A percentile compares a stretch with the other conserved stretches of the same genome.
These are phyloP conservation scores for Scolopax bukidnonensis DNA, from an alignment of 2,797 vertebrate species.

Conservation along the genomic window DNA sequence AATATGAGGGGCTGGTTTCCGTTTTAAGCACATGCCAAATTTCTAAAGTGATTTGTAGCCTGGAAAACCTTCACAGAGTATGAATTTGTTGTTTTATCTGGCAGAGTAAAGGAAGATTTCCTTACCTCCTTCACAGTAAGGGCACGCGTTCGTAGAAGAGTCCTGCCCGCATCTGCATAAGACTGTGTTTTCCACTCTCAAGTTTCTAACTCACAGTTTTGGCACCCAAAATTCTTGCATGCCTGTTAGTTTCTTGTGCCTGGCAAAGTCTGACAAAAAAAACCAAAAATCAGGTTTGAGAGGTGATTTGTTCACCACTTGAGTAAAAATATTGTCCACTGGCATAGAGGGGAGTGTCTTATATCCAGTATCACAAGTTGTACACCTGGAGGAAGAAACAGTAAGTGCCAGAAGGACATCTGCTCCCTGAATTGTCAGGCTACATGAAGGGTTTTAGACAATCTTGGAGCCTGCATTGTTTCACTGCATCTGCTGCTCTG, in stretches of 20 bases:
- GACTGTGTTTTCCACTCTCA: not conserved
- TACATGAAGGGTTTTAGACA: not conserved
- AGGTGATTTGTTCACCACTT: not conserved
- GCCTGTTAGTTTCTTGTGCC: not conserved
- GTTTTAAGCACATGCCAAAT: not conserved
- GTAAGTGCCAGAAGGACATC: not conserved
- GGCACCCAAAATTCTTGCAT: not conserved
- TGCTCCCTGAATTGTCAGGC: not conserved
- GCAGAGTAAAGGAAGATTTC: not conserved
- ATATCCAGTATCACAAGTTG: not conserved
- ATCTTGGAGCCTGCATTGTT: not conserved
- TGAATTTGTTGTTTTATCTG: slow-evolving; percentile 19
- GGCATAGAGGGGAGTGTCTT: not conserved
- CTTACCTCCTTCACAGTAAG: not conserved
- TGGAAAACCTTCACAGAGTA: not conserved
- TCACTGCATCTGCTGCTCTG: not conserved
- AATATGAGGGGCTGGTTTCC: not conserved
- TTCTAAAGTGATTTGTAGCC: not conserved
- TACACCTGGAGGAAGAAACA: not conserved
- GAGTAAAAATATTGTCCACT: not conserved
- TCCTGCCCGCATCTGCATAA: not conserved
- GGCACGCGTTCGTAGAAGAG: not conserved
- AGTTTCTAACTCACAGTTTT: not conserved
- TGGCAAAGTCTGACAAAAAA: not conserved
- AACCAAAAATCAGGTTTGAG: not conserved